Base-by-base conservation (phyloP, 2,113 vertebrate species). In the Pelvicachromis taeniatus region DNA sequence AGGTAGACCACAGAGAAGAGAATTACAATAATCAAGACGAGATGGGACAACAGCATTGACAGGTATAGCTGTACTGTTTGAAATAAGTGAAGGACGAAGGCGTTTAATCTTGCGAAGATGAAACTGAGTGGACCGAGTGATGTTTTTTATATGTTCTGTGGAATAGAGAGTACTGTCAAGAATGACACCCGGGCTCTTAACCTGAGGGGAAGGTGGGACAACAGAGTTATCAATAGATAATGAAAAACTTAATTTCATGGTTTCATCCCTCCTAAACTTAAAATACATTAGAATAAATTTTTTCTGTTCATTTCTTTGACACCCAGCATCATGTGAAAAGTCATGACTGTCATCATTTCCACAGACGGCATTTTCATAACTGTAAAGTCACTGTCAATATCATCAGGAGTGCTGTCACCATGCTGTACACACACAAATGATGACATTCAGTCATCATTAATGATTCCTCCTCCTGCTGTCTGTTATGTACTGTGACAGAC, bases 401-500 rank as follows among this genome's bases (percentile, higher is more conserved):
- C 83, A 81, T 58, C 77, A 73, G 54, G 50, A 85, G 59, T 33
- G 65, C 83, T 88, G 82, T 90, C 85, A 77, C 17, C 1, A 1
- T 9, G 16, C 75, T 65, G 31, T 23, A 33, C 48, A 9, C 77
- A 58, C 73, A 56, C 53, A 83, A 33, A 59, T 33, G 29, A 59
- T 59, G 58, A 68, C 35, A 86, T 84, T 84, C 73, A 81, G 59
- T 78, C 70, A 68, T 42, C 85, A 75, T 56, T 85, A 82, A 82
- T 77, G 81, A 80, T 78, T 88, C 80, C 81, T 63, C 84, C 79
- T 83, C 86, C 77, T 77, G 81, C 75, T 12, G 73, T 83, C 65
- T 91, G 48, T 88, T 89, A 78, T 88, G 77, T 65, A 38, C 73
- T 70, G 80, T 82, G 87, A 83, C 92, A 93, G 89, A 92, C 92